Percentiles rank a stretch among this genome's conserved stretches.
These are phyloP conservation scores for Lasius fuliginosus DNA, from an alignment of 2,888 invertebrate genomes.

Conservation along the genomic window DNA sequence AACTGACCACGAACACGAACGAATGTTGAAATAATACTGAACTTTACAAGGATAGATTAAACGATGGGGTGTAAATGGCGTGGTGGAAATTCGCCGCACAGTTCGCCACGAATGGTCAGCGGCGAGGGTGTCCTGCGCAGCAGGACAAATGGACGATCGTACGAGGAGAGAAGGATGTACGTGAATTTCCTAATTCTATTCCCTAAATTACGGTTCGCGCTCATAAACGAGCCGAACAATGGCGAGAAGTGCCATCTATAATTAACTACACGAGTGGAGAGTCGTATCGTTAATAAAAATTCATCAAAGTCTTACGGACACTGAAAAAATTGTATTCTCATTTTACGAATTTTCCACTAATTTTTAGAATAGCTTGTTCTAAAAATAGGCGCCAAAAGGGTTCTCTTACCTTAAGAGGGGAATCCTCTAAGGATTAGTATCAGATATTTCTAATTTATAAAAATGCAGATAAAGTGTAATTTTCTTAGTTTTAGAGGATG, in stretches of 20 bases:
- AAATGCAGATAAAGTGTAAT: too few relatives aligned
- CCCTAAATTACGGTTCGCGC: neutral
- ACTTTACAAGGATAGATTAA: constrained; percentile 49
- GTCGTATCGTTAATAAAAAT: neutral
- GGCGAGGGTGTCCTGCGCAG: neutral
- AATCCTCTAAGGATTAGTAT: too few relatives aligned
- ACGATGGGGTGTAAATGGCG: constrained; percentile 28
- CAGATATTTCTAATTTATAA: neutral
- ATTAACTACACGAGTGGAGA: neutral
- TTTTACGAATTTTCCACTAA: too few relatives aligned
- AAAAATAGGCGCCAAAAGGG: too few relatives aligned
- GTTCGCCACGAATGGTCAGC: constrained; percentile 27
- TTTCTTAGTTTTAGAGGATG: too few relatives aligned
- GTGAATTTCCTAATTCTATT: constrained; percentile 1
- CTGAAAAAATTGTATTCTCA: too few relatives aligned
- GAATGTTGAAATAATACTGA: constrained; percentile 50
- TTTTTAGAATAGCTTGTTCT: too few relatives aligned
- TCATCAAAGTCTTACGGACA: neutral
- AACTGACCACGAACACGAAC: neutral
- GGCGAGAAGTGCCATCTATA: neutral
- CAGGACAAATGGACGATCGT: constrained; percentile 17
- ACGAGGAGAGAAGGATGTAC: neutral
- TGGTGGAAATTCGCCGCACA: constrained; percentile 37
- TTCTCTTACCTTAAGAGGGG: too few relatives aligned
- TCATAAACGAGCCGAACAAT: constrained; percentile 12